Evolutionary conservation across 2,113 vertebrate species (phyloP), one percentile per base, ranked within the genome.

Genomic region (Parotia lawesii): DNA sequence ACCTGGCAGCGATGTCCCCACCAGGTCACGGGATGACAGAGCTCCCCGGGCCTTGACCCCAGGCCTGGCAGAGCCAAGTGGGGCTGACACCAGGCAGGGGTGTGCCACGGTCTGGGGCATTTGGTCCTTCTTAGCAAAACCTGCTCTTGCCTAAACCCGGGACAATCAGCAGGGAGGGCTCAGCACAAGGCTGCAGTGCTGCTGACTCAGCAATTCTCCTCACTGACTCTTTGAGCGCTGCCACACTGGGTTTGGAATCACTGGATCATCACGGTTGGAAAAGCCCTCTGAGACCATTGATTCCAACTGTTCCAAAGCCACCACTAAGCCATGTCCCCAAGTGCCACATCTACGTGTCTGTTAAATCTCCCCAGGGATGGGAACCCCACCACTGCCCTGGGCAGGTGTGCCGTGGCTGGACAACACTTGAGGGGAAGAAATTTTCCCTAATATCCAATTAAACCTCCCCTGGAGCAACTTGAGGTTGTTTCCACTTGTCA

Each of bases 181-280:
- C 88, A 83, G 85, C 85, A 35, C 8, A 0, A 44, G 23, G 2
- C 31, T 28, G 27, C 0, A 1, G 54, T 47, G 69, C 76, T 89
- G 93, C 81, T 79, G 89, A 44, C 56, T 85, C 15, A 42, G 21
- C 42, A 2, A 21, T 85, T 65, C 50, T 50, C 50, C 12, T 0
- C 0, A 0, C 44, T 38, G 22, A 9, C 61, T 80, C 29, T 25
- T 62, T 8, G 2, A 16, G 9, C 3, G 8, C 29, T 53, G 57
- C 73, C 23, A 4, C 1, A 1, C 3, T 4, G 38, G 38, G 8
- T 54, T 70, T 54, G 27, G 54, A 48, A 62, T 42, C 67, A 17
- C 27, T 17, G 69, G 28, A 51, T 66, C 51, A 51, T n/a, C 38
- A 7, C 1, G 47, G 25, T 0, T 23, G 70, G 62, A 62, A 62